Evolutionary conservation across 2,113 vertebrate species (phyloP).

Genomic region (Peromyscus polionotus): DNA sequence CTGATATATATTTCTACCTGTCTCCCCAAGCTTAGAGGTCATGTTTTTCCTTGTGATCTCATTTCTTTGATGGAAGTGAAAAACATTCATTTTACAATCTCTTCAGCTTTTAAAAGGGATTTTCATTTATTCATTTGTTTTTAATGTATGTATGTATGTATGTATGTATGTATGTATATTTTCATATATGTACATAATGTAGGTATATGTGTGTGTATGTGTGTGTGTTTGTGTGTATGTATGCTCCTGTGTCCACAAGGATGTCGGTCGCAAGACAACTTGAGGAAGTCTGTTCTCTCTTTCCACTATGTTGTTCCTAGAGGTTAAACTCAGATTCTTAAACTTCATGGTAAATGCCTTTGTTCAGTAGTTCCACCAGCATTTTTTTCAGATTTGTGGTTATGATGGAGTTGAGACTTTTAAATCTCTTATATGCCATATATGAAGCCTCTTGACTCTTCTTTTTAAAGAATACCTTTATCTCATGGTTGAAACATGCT

Average conservation of each 20-base stretch:
- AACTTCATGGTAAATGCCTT: neutral
- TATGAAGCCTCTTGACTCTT: neutral
- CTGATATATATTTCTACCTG: neutral
- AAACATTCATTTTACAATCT: neutral
- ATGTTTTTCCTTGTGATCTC: neutral
- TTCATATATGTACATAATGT: neutral
- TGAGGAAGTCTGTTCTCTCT: neutral
- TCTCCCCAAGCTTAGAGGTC: neutral
- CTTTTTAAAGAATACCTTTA: constrained; percentile 65
- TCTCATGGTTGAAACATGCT: constrained; percentile 55
- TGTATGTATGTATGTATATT: neutral
- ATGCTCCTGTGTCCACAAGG: neutral
- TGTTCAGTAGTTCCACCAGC: no score
- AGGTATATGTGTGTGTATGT: neutral
- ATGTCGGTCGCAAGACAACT: neutral
- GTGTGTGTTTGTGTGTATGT: neutral
- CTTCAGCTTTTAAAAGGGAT: neutral
- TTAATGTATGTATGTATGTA: neutral
- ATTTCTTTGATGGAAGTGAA: neutral
- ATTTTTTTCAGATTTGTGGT: neutral
- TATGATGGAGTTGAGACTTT: neutral
- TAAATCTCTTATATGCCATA: neutral
- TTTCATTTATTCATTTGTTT: neutral
- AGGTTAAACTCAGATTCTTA: neutral
- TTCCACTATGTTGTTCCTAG: neutral